Evolutionary conservation across 2,888 invertebrate species (phyloP).

Genomic region (Ichneumon xanthorius): DNA sequence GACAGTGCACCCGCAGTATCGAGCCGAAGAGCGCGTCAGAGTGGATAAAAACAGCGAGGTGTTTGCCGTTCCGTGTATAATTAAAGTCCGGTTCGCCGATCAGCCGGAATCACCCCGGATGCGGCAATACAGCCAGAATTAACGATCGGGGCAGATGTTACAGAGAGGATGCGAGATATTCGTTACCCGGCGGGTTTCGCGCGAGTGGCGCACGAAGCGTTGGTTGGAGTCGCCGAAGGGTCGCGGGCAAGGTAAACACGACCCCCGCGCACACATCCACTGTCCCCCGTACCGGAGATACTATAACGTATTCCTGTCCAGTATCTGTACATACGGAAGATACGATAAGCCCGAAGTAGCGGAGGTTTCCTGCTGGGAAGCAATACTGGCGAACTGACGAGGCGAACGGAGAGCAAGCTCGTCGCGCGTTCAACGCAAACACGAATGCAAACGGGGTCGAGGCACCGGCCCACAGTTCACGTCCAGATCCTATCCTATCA

Average conservation of each 20-base stretch:
- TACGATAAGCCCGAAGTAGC: conserved; percentile 29
- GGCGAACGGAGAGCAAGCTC: conserved; percentile 44
- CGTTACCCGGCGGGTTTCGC: neutral
- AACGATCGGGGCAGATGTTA: neutral
- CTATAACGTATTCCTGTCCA: conserved; percentile 25
- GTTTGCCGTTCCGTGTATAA: neutral
- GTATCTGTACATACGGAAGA: conserved; percentile 27
- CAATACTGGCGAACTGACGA: conserved; percentile 57
- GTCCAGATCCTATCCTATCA: conserved; percentile 72
- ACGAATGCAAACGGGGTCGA: conserved; percentile 46
- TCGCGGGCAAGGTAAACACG: neutral
- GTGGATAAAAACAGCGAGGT: neutral
- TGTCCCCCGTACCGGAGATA: neutral
- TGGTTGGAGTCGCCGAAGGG: neutral
- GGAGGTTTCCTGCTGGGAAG: neutral
- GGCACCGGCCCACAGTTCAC: conserved; percentile 24
- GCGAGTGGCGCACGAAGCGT: neutral
- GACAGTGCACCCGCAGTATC: neutral
- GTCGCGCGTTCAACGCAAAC: conserved; percentile 21
- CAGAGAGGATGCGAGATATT: conserved; percentile 9
- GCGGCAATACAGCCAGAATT: neutral
- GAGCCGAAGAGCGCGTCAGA: neutral
- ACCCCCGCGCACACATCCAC: neutral
- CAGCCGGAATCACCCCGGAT: neutral
- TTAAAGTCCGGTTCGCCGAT: neutral